A percentile compares a stretch with the other conserved stretches of the same genome.
Conservation (phyloP, 2,888 invertebrate genomes). For the Epinotia nisella region DNA sequence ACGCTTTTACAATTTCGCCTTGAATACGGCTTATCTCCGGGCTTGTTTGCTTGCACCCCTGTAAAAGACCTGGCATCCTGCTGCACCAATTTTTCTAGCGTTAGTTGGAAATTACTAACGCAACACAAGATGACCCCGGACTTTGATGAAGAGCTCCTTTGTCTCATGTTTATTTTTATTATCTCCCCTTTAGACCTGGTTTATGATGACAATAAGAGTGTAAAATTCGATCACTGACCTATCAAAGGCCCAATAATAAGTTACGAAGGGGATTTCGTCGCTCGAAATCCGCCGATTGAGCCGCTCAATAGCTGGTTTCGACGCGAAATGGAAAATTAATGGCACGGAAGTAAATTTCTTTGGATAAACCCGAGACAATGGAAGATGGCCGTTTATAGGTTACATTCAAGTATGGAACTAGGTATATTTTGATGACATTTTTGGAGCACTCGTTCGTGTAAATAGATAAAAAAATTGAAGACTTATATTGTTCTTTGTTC, state of each 20-base stretch:
- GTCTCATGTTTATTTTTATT: slow-evolving; percentile 50
- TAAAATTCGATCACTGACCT: slow-evolving; percentile 45
- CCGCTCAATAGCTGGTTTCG: slow-evolving; percentile 72
- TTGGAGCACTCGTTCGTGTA: background rate
- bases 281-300: slow-evolving; percentile 65
- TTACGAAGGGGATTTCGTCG: slow-evolving; percentile 65
- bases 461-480: background rate
- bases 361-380: slow-evolving; percentile 69
- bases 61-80: slow-evolving; percentile 65
- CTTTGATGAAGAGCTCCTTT: slow-evolving; percentile 56
- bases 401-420: slow-evolving; percentile 24
- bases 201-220: slow-evolving; percentile 48
- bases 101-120: slow-evolving; percentile 72
- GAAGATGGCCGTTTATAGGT: slow-evolving; percentile 49
- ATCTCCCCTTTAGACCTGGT: slow-evolving; percentile 38
- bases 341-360: slow-evolving; percentile 75
- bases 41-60: slow-evolving; percentile 71
- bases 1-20: slow-evolving; percentile 75
- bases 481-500: background rate
- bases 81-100: slow-evolving; percentile 71
- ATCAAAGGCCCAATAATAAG: slow-evolving; percentile 60
- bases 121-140: slow-evolving; percentile 57
- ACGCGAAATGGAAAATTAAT: slow-evolving; percentile 78
- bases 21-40: slow-evolving; percentile 80
- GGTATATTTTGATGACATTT: slow-evolving; percentile 5